Evolutionary conservation across 1,140 invertebrate genomes (phyloP).

Genomic region (Leptonema lineaticorne): DNA sequence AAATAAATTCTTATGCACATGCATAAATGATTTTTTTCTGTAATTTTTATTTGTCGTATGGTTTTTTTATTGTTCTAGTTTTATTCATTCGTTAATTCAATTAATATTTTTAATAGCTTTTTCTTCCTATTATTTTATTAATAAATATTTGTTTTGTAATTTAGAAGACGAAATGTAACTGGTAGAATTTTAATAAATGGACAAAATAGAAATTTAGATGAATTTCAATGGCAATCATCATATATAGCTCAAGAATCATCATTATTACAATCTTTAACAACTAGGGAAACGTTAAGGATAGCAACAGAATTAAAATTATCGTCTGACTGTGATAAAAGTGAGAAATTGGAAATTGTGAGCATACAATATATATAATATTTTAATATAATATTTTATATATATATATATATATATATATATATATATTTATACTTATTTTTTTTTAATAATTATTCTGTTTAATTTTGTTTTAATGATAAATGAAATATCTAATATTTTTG

Average conservation of each 20-base stretch:
- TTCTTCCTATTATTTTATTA: not conserved
- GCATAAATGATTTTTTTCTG: too few species aligned
- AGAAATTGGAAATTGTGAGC: conserved; percentile 84
- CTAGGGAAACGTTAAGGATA: conserved; percentile 90
- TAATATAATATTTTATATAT: not conserved
- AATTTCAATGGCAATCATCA: conserved; percentile 90
- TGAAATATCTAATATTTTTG: too few species aligned
- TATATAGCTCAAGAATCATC: conserved; percentile 99
- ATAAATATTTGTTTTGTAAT: conserved; percentile 39
- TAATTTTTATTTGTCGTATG: too few species aligned
- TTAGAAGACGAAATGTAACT: conserved; percentile 71
- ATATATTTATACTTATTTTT: too few species aligned
- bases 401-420: too few species aligned
- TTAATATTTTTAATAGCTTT: too few species aligned
- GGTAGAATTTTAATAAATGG: conserved; percentile 84
- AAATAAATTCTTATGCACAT: too few species aligned
- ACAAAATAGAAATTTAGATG: conserved; percentile 79
- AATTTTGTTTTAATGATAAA: too few species aligned
- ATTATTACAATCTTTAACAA: conserved; percentile 87
- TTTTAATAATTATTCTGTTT: too few species aligned
- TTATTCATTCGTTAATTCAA: too few species aligned
- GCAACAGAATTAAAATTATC: conserved; percentile 88
- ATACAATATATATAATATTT: too few species aligned
- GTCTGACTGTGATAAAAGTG: conserved; percentile 63
- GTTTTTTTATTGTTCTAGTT: too few species aligned